Conservation (phyloP, 2,113 vertebrate species). For the Apodemus sylvaticus region DNA sequence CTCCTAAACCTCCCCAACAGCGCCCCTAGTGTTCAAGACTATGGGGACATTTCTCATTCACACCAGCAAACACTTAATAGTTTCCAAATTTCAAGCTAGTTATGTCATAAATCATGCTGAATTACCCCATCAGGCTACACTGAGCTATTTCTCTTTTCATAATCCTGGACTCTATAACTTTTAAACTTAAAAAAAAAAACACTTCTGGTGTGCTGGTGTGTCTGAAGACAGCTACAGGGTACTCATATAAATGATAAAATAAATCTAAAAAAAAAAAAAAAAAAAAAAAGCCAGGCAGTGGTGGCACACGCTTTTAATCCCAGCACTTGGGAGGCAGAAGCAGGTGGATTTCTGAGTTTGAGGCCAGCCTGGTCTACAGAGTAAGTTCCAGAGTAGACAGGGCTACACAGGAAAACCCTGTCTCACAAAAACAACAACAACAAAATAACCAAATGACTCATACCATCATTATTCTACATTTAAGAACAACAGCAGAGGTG, state of each 20-base stretch:
- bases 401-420: too few species aligned
- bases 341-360: too few species aligned
- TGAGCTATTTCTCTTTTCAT: not conserved
- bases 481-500: not conserved
- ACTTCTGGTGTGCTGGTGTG: too few species aligned
- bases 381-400: too few species aligned
- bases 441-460: not conserved
- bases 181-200: not conserved
- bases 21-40: not conserved
- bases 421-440: too few species aligned
- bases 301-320: too few species aligned
- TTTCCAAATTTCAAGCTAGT: constrained; percentile 20
- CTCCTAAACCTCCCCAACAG: not conserved
- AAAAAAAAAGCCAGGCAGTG: too few species aligned
- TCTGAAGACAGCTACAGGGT: too few species aligned
- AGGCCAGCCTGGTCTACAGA: too few species aligned
- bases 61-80: not conserved
- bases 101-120: not conserved
- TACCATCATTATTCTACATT: not conserved
- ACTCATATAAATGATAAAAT: too few species aligned
- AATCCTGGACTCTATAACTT: not conserved
- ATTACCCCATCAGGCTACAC: not conserved
- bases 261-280: too few species aligned
- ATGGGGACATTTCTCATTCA: not conserved
- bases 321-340: too few species aligned